Conservation (phyloP, 2,888 invertebrate species). For the Brachyptera putata region DNA sequence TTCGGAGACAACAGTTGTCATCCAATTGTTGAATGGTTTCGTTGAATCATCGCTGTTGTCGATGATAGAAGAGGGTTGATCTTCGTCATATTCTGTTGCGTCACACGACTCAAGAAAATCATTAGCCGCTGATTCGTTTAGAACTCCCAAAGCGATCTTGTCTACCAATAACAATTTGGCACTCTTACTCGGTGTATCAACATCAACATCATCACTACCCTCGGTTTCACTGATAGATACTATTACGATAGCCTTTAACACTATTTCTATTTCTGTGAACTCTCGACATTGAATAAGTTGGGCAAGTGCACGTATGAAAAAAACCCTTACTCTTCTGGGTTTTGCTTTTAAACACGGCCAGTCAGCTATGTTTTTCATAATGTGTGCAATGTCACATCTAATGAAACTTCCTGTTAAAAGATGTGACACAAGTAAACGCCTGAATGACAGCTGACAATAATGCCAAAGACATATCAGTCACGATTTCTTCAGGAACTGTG, state of each 20-base stretch:
- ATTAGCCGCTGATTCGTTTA: too few species aligned
- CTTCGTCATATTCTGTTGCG: too few species aligned
- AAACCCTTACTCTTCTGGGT: background rate
- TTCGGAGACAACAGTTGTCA: too few species aligned
- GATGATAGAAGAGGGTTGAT: too few species aligned
- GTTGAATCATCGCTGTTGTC: too few species aligned
- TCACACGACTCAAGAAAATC: too few species aligned
- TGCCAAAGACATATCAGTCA: conserved; percentile 28
- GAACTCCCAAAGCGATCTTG: too few species aligned
- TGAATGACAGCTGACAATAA: conserved; percentile 10
- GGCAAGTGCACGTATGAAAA: background rate
- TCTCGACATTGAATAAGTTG: background rate
- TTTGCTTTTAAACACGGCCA: background rate
- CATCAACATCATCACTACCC: too few species aligned
- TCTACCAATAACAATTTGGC: too few species aligned
- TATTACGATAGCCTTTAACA: background rate
- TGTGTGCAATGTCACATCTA: background rate
- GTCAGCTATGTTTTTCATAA: background rate
- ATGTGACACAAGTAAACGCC: conserved; percentile 4
- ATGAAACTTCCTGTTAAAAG: background rate
- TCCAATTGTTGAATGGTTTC: too few species aligned
- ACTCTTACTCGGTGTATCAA: too few species aligned
- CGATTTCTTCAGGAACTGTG: conserved; percentile 28
- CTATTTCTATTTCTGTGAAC: background rate
- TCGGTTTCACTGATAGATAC: background rate